phyloP scores from a whole-genome alignment of 2,797 vertebrate genomes.

The Myotis vivesi region DNA sequence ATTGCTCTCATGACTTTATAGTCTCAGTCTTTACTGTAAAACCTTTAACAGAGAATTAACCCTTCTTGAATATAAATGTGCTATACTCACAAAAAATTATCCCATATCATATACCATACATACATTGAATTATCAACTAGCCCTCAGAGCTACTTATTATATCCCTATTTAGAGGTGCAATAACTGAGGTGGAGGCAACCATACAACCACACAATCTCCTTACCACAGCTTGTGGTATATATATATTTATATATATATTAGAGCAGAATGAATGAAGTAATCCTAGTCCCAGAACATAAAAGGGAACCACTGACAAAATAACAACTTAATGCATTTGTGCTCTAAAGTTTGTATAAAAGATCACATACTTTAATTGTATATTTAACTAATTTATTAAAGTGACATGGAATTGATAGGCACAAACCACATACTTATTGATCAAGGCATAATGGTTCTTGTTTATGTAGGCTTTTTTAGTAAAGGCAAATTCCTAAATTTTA shows the following conservation, averaged over 20 bases:
- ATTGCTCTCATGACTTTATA: neutral
- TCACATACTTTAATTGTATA: neutral
- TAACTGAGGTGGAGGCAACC: neutral
- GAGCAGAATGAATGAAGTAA: neutral
- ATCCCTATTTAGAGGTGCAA: neutral
- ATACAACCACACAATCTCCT: neutral
- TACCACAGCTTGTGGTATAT: neutral
- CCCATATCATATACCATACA: neutral
- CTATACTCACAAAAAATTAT: neutral
- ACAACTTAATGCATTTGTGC: neutral
- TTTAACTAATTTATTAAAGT: neutral
- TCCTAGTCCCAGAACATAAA: neutral
- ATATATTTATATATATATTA: neutral
- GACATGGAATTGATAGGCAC: neutral
- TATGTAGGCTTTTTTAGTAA: neutral
- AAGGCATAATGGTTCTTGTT: neutral
- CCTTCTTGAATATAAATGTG: neutral
- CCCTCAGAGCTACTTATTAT: neutral
- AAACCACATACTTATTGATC: neutral
- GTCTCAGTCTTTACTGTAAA: neutral
- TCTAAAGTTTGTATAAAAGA: conserved; percentile 1
- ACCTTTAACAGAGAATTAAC: neutral
- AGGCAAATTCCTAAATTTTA: neutral
- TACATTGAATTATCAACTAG: neutral
- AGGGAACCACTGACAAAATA: neutral